Conservation (phyloP, 1,140 invertebrate species). For the Asobara japonica region DNA sequence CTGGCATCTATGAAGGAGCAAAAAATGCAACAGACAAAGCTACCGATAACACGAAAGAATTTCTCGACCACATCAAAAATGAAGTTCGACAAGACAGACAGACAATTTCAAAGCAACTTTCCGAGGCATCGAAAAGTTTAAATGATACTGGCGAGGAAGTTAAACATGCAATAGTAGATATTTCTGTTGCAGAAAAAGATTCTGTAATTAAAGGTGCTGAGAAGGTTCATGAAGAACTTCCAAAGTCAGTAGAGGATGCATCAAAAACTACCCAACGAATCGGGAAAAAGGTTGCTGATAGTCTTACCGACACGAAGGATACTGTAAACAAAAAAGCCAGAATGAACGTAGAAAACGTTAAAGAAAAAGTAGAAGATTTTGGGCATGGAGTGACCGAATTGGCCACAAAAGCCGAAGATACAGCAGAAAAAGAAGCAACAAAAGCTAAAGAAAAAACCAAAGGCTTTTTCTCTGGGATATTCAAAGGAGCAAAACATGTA, state of each 20-base stretch:
- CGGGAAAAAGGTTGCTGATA: not conserved
- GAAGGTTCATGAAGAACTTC: not conserved
- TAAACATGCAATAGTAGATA: not conserved
- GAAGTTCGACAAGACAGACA: not conserved
- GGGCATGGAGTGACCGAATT: conserved; percentile 34
- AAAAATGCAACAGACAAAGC: conserved; percentile 43
- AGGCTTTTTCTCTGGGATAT: conserved; percentile 46
- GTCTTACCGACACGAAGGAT: not conserved
- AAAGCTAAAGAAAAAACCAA: conserved; percentile 43
- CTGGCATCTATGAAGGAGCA: conserved; percentile 41
- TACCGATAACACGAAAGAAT: conserved; percentile 34
- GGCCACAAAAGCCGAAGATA: conserved; percentile 39
- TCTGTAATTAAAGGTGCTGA: not conserved
- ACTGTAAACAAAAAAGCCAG: conserved; percentile 16
- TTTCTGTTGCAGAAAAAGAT: not conserved
- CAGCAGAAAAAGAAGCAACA: conserved; percentile 30
- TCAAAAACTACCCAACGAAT: conserved; percentile 43
- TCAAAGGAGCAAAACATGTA: conserved; percentile 43
- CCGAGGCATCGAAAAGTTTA: not conserved
- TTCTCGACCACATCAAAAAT: not conserved
- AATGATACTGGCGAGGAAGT: not conserved
- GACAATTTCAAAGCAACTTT: conserved; percentile 14
- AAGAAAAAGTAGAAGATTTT: conserved; percentile 43
- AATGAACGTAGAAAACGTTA: conserved; percentile 39
- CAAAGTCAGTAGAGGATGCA: not conserved